A percentile compares a stretch with the other conserved stretches of the same genome.
Evolutionary conservation across 2,797 vertebrate species (phyloP).

Genomic region (Masticophis lateralis): DNA sequence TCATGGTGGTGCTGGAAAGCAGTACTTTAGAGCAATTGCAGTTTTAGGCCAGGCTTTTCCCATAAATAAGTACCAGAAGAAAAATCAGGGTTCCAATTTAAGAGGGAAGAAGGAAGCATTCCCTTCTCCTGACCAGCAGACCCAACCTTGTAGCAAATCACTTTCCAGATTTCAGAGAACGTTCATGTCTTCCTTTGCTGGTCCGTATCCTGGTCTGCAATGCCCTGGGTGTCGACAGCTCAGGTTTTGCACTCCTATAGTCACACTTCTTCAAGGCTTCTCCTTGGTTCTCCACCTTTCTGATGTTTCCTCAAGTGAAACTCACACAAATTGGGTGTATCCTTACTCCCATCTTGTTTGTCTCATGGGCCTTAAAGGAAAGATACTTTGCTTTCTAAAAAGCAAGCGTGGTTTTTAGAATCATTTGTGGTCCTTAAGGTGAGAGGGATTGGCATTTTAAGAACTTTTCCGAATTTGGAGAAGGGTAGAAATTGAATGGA

Average conservation of each 20-base stretch:
- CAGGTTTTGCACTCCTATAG: conserved; percentile 14
- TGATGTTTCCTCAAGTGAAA: neutral
- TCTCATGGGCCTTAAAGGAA: neutral
- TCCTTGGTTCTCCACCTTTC: neutral
- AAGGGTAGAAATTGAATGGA: neutral
- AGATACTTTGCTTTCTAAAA: neutral
- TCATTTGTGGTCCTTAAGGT: neutral
- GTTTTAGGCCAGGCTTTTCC: neutral
- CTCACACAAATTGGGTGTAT: neutral
- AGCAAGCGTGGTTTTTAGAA: neutral
- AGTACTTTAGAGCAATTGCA: neutral
- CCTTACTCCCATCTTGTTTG: conserved; percentile 4
- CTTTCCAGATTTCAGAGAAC: neutral
- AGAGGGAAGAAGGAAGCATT: neutral
- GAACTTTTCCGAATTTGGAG: neutral
- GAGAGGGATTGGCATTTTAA: neutral
- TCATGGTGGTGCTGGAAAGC: neutral
- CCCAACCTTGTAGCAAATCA: neutral
- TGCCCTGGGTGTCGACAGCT: conserved; percentile 12
- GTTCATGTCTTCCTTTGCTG: neutral
- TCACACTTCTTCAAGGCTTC: conserved; percentile 19
- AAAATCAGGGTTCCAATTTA: neutral
- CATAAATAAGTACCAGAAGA: too few relatives aligned
- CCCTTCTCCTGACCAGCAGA: neutral
- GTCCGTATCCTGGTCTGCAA: conserved; percentile 29